Evolutionary conservation across 2,113 vertebrate genomes (phyloP), one percentile per base, ranked within the genome.

Genomic region (Centropus bengalensis): DNA sequence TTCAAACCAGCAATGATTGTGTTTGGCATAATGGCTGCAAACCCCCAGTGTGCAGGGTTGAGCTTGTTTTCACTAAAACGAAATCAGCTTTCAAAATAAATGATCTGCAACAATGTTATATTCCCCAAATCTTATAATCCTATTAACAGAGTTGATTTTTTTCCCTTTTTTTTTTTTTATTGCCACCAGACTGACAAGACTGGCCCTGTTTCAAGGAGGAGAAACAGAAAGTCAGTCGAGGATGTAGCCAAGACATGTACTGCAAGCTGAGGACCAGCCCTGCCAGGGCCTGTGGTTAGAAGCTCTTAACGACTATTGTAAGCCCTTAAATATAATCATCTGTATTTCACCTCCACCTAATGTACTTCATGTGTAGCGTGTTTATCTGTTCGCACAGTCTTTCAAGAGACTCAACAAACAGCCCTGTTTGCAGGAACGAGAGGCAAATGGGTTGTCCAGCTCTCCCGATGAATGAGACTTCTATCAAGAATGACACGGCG

Each of bases 31-130:
- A 88, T 91, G 90, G 96, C 88, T 89, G 88, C 88, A 92, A 94
- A 96, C 96, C 94, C 98, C 97, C 93, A 94, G 97, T 86, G 97
- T 97, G 97, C 96, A 95, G 96, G 89, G 91, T 86, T 95, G 96
- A 96, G 96, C 97, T 98, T 98, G 97, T 97, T 98, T 98, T 96
- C 96, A 97, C 97, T 98, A 97, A 97, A 97, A 97, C 40, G 38
- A 98, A 98, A 97, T 98, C 97, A 98, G 97, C 97, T 98, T 98
- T 98, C 97, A 98, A 98, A 98, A 98, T 97, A 98, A 98, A 98
- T 97, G 93, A 97, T 97, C 93, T 97, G 97, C 94, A 98, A 96
- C 97, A 97, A 97, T 91, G 95, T 95, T 96, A 97, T 97, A 97
- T 91, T 96, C 95, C 94, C 92, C 93, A 98, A 98, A 98, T 98